phyloP scores from a whole-genome alignment of 2,797 vertebrate species.

The Poecilia gillii region DNA sequence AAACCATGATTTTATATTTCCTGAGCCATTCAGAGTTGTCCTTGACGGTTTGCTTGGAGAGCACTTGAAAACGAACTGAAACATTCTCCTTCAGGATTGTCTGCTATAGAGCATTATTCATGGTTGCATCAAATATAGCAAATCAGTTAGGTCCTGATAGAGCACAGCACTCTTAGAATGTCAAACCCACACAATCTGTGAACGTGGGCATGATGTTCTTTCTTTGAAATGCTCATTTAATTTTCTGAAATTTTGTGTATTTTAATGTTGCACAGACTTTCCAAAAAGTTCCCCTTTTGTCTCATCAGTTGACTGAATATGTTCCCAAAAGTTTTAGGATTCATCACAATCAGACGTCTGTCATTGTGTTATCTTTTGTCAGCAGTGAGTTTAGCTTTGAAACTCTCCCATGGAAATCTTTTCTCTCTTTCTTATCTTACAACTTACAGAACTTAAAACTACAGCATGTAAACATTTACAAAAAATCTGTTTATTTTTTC shows the following conservation, averaged over 20 bases:
- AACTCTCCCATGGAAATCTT: background rate
- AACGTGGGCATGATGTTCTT: background rate
- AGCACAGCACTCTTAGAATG: background rate
- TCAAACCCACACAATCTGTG: background rate
- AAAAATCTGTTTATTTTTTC: background rate
- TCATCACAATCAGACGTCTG: background rate
- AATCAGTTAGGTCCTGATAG: background rate
- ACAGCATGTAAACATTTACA: background rate
- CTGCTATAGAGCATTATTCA: background rate
- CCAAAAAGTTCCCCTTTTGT: background rate
- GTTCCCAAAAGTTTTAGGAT: background rate
- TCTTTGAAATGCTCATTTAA: background rate
- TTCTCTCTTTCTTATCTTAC: background rate
- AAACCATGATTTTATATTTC: background rate
- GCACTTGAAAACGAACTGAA: background rate
- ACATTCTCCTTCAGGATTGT: background rate
- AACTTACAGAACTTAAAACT: background rate
- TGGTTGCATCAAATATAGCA: background rate
- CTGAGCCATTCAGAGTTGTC: background rate
- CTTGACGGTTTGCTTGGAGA: background rate
- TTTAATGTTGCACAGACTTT: background rate
- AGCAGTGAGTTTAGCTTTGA: background rate
- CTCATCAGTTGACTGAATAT: background rate
- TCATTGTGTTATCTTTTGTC: background rate
- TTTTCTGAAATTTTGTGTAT: background rate